Base-by-base conservation (phyloP, 2,797 vertebrate species). In the Zenarchopterus dispar region DNA sequence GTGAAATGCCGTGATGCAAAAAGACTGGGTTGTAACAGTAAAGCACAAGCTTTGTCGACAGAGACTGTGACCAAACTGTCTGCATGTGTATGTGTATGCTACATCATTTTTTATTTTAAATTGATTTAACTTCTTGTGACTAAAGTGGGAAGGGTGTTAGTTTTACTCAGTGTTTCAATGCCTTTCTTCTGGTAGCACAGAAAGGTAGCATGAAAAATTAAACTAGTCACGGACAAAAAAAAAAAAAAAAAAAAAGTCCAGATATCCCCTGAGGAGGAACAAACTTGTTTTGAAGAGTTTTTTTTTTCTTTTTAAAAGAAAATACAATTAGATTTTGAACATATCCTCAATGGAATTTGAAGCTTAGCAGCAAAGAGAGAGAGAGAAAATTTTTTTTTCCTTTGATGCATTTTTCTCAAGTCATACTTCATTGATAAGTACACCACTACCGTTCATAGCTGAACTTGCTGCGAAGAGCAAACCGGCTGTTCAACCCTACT, bases 401-500 rank as follows among this genome's bases (percentile, higher is more conserved):
- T 74, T 63, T 81, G 68, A 81, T 69, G 36, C 49, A 62, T 67
- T 49, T 60, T 56, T 73, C 57, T 49, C 55, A 61, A 50, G 66
- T 86, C 61, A 81, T 64, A 56, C 86, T 81, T 81, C 70, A 82
- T 72, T 82, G 70, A 69, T 84, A 82, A 84, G 68, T 66, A 67
- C 31, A 70, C 31, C 36, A 41, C 70, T 22, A n/a, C 66, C 68
- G 59, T 69, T 78, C 13, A 16, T 9, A 49, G 67, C 8, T 41
- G 53, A 18, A 19, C 36, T 31, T 43, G 64, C 56, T 67, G 73
- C 44, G 53, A 57, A 80, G 80, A 69, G 63, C 48, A 39, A 86
- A 86, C 81, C 67, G 61, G 79, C 88, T 86, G 81, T 80, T 88
- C 56, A 9, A 68, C 78, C 81, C 63, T 71, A 59, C 70, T 78